phyloP scores from a whole-genome alignment of 1,140 invertebrate species.

The Leguminivora glycinivorella region DNA sequence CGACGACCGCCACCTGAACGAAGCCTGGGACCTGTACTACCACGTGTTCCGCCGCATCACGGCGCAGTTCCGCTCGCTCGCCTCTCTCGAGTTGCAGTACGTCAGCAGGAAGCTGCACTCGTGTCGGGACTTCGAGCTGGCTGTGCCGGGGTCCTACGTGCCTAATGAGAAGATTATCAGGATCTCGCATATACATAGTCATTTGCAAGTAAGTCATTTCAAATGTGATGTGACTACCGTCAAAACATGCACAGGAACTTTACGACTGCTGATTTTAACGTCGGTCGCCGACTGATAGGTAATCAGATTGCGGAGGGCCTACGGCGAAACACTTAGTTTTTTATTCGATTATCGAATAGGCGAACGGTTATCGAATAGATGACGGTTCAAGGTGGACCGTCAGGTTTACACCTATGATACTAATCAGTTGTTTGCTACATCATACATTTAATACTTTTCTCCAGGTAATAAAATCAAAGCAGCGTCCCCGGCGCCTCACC shows the following conservation, averaged over 20 bases:
- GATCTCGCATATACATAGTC: slow-evolving; percentile 93
- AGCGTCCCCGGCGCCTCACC: slow-evolving; percentile 95
- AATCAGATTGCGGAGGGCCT: no score
- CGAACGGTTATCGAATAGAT: no score
- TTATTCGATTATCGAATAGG: no score
- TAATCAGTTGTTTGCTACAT: no score
- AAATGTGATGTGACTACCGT: no score
- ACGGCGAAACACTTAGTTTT: no score
- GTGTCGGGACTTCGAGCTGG: slow-evolving; percentile 95
- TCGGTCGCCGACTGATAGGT: no score
- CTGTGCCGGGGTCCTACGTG: slow-evolving; percentile 97
- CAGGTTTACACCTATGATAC: no score
- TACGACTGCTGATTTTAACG: no score
- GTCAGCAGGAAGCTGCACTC: slow-evolving; percentile 95
- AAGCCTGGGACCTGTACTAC: slow-evolving; percentile 99
- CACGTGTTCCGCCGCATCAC: slow-evolving; percentile 97
- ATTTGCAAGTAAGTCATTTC: slow-evolving; percentile 84
- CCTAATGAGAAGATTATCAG: slow-evolving; percentile 91
- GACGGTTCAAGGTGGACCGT: no score
- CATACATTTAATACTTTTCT: not conserved
- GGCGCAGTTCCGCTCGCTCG: slow-evolving; percentile 94
- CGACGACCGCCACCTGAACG: slow-evolving; percentile 94
- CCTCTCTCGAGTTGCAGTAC: slow-evolving; percentile 94
- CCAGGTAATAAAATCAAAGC: slow-evolving; percentile 98
- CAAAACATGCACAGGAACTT: no score